A percentile compares a stretch with the other conserved stretches of the same genome.
These are phyloP conservation scores for Noctua janthina DNA, from an alignment of 2,888 invertebrate species.

Conservation along the genomic window DNA sequence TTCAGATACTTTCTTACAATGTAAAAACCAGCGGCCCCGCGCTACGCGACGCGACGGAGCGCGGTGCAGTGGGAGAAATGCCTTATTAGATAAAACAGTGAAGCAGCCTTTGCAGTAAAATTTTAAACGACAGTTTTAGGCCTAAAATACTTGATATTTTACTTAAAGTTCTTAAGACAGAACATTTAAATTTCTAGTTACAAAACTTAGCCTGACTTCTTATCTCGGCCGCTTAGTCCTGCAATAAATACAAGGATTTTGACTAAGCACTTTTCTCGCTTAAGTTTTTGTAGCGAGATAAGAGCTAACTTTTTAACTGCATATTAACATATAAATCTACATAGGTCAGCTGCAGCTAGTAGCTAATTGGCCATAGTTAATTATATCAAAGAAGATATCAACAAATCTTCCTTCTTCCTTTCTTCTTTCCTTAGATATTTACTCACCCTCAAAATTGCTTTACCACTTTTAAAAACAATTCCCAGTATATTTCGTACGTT, in stretches of 20 bases:
- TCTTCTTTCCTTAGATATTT: background rate
- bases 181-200: slow-evolving; percentile 27
- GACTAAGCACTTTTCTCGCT: slow-evolving; percentile 28
- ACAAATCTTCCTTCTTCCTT: background rate
- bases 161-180: slow-evolving; percentile 27
- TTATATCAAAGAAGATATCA: background rate
- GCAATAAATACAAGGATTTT: slow-evolving; percentile 47
- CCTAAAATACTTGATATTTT: slow-evolving; percentile 16
- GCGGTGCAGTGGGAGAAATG: too few species aligned
- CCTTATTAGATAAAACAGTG: background rate
- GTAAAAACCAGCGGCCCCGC: too few species aligned
- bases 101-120: background rate
- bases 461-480: background rate
- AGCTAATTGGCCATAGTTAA: background rate
- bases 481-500: background rate
- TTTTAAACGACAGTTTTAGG: too few species aligned
- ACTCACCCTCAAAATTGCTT: background rate
- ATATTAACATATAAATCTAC: too few species aligned
- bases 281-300: slow-evolving; percentile 25
- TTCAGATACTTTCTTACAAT: too few species aligned
- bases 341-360: too few species aligned
- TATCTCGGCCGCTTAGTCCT: slow-evolving; percentile 42
- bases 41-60: too few species aligned
- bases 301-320: slow-evolving; percentile 23
- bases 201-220: slow-evolving; percentile 47